Percentiles rank a stretch among this genome's conserved stretches.
Evolutionary conservation across 2,797 vertebrate genomes (phyloP).

Genomic region (Otolemur crassicaudatus): DNA sequence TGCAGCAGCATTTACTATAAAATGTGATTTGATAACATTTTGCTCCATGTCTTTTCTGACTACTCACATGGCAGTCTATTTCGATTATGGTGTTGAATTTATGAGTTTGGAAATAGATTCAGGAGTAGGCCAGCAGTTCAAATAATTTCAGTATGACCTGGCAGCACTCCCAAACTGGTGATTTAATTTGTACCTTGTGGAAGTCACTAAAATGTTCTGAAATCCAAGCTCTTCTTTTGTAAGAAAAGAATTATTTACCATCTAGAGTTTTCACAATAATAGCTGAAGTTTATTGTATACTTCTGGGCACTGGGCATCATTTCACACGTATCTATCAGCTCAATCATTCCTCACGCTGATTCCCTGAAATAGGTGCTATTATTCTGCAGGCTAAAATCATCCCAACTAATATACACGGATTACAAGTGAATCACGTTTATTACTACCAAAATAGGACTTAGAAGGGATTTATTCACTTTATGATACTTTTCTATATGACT

Average conservation of each 20-base stretch:
- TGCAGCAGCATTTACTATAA: neutral
- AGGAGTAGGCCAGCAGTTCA: constrained; percentile 50
- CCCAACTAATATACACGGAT: neutral
- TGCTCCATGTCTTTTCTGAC: neutral
- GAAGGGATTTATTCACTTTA: neutral
- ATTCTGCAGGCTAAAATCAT: neutral
- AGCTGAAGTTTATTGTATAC: neutral
- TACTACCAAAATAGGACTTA: neutral
- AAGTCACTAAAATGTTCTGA: constrained; percentile 56
- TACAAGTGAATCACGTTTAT: neutral
- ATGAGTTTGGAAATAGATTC: constrained; percentile 58
- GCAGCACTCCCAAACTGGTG: neutral
- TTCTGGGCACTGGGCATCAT: neutral
- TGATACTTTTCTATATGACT: neutral
- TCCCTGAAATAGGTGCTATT: neutral
- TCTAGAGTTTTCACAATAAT: constrained; percentile 1
- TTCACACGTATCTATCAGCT: neutral
- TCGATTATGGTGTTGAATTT: constrained; percentile 60
- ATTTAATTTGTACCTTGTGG: constrained; percentile 48
- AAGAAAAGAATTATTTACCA: constrained; percentile 18
- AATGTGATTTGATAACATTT: constrained; percentile 44
- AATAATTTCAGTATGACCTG: constrained; percentile 28
- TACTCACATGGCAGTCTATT: neutral
- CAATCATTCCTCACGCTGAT: neutral
- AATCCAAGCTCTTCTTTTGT: constrained; percentile 47